Conservation (phyloP, 2,797 vertebrate species). For the Scolopax bukidnonensis region DNA sequence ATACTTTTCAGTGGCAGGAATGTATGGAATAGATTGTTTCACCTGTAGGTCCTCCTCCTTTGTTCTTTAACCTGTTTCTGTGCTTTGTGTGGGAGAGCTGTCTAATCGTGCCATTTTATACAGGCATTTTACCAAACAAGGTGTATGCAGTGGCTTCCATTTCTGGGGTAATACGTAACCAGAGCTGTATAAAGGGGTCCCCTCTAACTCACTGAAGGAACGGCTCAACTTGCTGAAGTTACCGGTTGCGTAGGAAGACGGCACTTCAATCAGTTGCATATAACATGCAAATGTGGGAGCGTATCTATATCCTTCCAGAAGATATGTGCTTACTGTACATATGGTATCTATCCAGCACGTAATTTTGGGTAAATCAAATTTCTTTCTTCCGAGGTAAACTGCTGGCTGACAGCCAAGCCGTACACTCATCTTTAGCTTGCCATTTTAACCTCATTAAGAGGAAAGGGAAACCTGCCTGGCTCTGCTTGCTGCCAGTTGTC, state of each 20-base stretch:
- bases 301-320: background rate
- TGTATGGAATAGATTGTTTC: background rate
- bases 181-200: background rate
- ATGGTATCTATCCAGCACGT: background rate
- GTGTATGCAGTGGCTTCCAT: background rate
- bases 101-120: background rate
- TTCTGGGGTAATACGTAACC: background rate
- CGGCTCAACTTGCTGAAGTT: background rate
- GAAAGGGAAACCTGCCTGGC: background rate
- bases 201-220: background rate
- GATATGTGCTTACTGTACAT: background rate
- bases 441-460: constrained; percentile 8
- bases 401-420: background rate
- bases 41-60: background rate
- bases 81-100: background rate
- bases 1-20: background rate
- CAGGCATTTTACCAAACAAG: background rate
- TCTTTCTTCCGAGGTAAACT: constrained; percentile 20
- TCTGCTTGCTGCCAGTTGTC: background rate
- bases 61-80: background rate
- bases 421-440: background rate
- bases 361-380: constrained; percentile 1
- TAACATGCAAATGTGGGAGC: background rate
- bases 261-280: background rate
- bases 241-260: background rate